Percentiles rank a stretch among this genome's conserved stretches.
Conservation (phyloP, 1,140 invertebrate species). For the Cydia strobilella region DNA sequence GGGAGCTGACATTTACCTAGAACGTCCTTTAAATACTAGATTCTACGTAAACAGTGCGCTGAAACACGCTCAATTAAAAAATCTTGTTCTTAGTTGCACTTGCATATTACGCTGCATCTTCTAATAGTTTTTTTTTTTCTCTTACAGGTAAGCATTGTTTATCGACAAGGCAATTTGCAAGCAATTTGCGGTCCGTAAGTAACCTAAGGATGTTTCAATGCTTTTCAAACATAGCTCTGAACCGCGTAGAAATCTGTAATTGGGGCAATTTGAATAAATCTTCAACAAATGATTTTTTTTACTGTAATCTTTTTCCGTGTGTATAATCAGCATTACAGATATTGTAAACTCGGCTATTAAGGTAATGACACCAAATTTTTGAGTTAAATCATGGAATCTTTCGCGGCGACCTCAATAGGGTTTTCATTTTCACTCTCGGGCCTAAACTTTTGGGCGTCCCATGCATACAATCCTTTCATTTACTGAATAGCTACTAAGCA, state of each 20-base stretch:
- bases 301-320: background rate
- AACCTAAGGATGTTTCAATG: constrained; percentile 23
- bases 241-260: constrained; percentile 45
- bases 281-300: constrained; percentile 24
- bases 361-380: constrained; percentile 17
- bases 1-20: background rate
- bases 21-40: background rate
- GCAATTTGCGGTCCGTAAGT: constrained; percentile 21
- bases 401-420: constrained; percentile 10
- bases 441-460: constrained; percentile 35
- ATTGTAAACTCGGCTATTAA: constrained; percentile 13
- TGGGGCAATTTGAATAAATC: constrained; percentile 59
- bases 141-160: constrained; percentile 49
- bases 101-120: constrained; percentile 34
- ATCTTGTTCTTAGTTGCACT: constrained; percentile 34
- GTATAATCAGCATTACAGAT: constrained; percentile 27
- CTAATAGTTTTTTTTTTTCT: constrained; percentile 35
- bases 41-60: background rate
- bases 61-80: background rate
- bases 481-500: constrained; percentile 45
- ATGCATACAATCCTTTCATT: constrained; percentile 38
- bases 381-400: background rate
- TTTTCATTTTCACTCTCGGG: constrained; percentile 20
- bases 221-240: constrained; percentile 36
- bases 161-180: constrained; percentile 6